phyloP scores from a whole-genome alignment of 2,797 vertebrate species.

The Acridotheres tristis region DNA sequence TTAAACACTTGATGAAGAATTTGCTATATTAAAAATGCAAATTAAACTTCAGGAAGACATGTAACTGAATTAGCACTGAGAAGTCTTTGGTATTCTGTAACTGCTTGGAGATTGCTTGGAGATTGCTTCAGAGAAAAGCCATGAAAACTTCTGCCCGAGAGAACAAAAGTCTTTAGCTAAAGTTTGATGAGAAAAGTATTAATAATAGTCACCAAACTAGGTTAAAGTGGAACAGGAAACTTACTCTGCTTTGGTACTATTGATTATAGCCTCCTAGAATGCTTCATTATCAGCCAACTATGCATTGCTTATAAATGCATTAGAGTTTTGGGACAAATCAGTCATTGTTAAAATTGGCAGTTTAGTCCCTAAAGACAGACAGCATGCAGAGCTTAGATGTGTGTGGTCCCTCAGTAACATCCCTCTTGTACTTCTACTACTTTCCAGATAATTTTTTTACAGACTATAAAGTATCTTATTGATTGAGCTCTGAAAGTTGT shows the following conservation, averaged over 20 bases:
- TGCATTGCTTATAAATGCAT: constrained; percentile 66
- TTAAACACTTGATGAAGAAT: neutral
- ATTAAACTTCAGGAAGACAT: neutral
- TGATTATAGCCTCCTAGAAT: constrained; percentile 78
- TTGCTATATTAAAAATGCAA: neutral
- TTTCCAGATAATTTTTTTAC: constrained; percentile 58
- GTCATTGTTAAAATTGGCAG: constrained; percentile 68
- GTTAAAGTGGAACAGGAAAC: constrained; percentile 72
- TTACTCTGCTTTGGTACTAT: constrained; percentile 75
- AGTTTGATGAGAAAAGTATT: constrained; percentile 63
- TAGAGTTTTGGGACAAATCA: constrained; percentile 63
- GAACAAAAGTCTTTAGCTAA: neutral
- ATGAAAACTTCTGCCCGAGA: neutral
- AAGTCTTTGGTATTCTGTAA: neutral
- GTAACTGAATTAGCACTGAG: constrained; percentile 10
- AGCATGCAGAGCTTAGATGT: neutral
- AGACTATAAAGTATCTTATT: constrained; percentile 70
- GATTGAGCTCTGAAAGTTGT: constrained; percentile 70
- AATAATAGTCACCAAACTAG: constrained; percentile 65
- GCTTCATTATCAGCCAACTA: constrained; percentile 72
- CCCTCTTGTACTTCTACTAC: constrained; percentile 33
- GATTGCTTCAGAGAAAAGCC: neutral
- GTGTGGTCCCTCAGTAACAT: constrained; percentile 10
- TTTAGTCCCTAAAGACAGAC: constrained; percentile 46
- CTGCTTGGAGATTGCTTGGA: neutral